Evolutionary conservation across 2,888 invertebrate species (phyloP).

Genomic region (Biston betularia): DNA sequence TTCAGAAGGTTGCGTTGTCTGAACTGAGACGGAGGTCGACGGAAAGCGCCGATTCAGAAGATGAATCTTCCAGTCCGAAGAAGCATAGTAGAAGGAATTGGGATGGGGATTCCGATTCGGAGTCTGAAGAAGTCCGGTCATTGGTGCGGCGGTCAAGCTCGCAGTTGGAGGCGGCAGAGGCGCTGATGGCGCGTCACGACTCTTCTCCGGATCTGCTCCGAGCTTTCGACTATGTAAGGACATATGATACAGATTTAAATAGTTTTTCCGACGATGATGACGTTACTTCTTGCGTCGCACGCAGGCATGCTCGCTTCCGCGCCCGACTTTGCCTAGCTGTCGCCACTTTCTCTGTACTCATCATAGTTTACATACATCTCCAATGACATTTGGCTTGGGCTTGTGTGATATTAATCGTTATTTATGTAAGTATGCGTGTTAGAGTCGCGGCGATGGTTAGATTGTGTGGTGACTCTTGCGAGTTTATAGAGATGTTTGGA

Average conservation of each 20-base stretch:
- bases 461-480: slow-evolving; percentile 43
- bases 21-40: slow-evolving; percentile 78
- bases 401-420: slow-evolving; percentile 77
- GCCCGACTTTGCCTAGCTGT: slow-evolving; percentile 79
- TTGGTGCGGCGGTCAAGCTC: slow-evolving; percentile 88
- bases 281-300: slow-evolving; percentile 54
- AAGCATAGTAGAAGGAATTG: slow-evolving; percentile 69
- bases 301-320: slow-evolving; percentile 71
- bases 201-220: slow-evolving; percentile 79
- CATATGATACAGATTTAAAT: slow-evolving; percentile 78
- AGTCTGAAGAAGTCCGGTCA: slow-evolving; percentile 88
- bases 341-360: slow-evolving; percentile 79
- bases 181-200: slow-evolving; percentile 81
- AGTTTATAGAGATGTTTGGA: slow-evolving; percentile 12
- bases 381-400: slow-evolving; percentile 81
- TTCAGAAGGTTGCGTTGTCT: slow-evolving; percentile 74
- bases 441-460: slow-evolving; percentile 77
- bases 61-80: slow-evolving; percentile 71
- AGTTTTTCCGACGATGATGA: slow-evolving; percentile 65
- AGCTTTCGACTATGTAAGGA: slow-evolving; percentile 83
- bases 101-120: slow-evolving; percentile 87
- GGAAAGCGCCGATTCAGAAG: slow-evolving; percentile 76
- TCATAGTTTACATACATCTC: slow-evolving; percentile 82
- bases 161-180: slow-evolving; percentile 88
- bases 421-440: slow-evolving; percentile 75